These are phyloP conservation scores for Dasysyrphus tricinctus DNA, from an alignment of 2,888 invertebrate genomes.

Conservation along the genomic window DNA sequence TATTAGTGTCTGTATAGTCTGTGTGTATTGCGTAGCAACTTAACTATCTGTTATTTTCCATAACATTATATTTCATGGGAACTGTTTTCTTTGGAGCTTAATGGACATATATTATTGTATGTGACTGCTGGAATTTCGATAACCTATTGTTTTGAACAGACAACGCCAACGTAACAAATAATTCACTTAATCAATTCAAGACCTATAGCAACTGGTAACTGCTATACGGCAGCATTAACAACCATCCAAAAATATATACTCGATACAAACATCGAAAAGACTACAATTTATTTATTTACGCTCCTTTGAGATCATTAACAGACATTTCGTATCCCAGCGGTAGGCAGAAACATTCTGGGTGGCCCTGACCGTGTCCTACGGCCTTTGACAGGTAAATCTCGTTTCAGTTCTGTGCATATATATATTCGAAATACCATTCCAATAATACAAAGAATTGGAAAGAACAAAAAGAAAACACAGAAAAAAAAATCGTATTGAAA, in stretches of 20 bases:
- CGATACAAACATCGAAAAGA: conserved; percentile 9
- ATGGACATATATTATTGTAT: not conserved
- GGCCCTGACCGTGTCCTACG: not conserved
- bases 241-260: not conserved
- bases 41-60: not conserved
- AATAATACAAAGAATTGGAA: not conserved
- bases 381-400: conserved; percentile 21
- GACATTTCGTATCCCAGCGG: not conserved
- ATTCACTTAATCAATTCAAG: conserved; percentile 18
- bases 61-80: not conserved
- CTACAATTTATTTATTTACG: conserved; percentile 38
- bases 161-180: conserved; percentile 20
- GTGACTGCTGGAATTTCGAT: conserved; percentile 14
- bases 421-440: not conserved
- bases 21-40: not conserved
- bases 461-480: too few relatives aligned
- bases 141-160: conserved; percentile 17
- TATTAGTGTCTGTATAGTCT: not conserved
- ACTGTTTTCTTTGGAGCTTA: not conserved
- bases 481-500: not conserved
- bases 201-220: conserved; percentile 1
- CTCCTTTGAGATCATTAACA: conserved; percentile 43
- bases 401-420: not conserved
- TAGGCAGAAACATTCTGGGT: not conserved
- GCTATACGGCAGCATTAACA: not conserved